Conservation (phyloP, 2,113 vertebrate genomes). For the Plotosus lineatus region DNA sequence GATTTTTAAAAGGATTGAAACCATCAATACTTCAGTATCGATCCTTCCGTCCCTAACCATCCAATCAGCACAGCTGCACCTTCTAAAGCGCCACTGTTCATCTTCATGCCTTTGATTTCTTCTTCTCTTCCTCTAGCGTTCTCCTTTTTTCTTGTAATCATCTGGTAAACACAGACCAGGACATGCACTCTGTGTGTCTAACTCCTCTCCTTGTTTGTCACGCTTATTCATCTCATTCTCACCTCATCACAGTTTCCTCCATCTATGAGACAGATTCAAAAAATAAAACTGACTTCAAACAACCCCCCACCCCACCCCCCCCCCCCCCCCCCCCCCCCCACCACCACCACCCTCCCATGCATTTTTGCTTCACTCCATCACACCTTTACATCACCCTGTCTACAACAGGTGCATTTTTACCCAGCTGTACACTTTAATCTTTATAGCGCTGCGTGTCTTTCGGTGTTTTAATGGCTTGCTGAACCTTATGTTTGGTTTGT, state of each 20-base stretch:
- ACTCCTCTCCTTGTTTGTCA: neutral
- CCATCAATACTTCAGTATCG: neutral
- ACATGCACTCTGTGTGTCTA: neutral
- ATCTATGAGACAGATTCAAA: neutral
- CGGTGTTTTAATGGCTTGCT: constrained; percentile 5
- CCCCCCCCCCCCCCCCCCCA: neutral
- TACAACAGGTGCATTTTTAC: constrained; percentile 18
- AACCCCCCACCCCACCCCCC: neutral
- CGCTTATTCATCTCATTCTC: neutral
- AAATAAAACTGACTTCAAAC: too few relatives aligned
- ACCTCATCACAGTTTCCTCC: neutral
- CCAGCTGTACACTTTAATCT: constrained; percentile 2
- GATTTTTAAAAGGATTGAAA: neutral
- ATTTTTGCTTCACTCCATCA: neutral
- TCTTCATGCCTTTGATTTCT: neutral
- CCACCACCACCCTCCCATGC: neutral
- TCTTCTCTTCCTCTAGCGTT: neutral
- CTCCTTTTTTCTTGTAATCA: constrained; percentile 14
- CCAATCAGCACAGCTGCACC: neutral
- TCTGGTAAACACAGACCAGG: neutral
- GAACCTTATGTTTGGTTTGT: neutral
- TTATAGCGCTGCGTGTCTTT: neutral
- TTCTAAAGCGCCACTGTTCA: neutral
- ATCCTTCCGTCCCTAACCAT: too few relatives aligned
- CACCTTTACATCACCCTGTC: neutral